Evolutionary conservation across 2,113 vertebrate species (phyloP).

Genomic region (Nycticryphes semicollaris): DNA sequence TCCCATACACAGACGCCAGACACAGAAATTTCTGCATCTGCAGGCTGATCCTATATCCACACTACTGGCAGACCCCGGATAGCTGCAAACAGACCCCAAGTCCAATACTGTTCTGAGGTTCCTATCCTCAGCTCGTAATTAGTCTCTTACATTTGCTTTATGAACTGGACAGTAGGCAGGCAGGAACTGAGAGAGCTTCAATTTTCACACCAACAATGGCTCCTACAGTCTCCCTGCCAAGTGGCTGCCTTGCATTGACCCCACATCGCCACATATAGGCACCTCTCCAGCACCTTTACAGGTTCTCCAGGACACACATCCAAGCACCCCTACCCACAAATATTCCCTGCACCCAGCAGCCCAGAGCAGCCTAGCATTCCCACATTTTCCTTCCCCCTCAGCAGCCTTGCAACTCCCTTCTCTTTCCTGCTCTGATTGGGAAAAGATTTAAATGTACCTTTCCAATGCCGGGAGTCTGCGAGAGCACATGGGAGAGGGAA

Average conservation of each 20-base stretch:
- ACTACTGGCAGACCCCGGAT: neutral
- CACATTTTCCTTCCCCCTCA: neutral
- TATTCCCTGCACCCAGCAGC: neutral
- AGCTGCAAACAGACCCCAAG: neutral
- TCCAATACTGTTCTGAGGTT: neutral
- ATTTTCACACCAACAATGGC: neutral
- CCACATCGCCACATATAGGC: accelerated
- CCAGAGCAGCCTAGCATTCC: neutral
- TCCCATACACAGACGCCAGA: neutral
- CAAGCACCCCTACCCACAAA: neutral
- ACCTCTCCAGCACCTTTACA: neutral
- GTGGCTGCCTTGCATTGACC: neutral
- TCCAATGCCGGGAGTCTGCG: neutral
- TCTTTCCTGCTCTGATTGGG: neutral
- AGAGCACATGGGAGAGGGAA: neutral
- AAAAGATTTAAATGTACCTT: conserved; percentile 36
- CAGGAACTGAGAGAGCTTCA: neutral
- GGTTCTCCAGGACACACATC: neutral
- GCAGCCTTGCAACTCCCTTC: neutral
- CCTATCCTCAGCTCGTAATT: neutral
- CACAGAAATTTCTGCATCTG: neutral
- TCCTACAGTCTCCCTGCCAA: neutral
- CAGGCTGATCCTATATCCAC: neutral
- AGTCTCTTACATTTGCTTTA: neutral
- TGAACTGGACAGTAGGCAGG: neutral